Conservation (phyloP, 1,140 invertebrate species). For the Caenorhabditis remanei region DNA sequence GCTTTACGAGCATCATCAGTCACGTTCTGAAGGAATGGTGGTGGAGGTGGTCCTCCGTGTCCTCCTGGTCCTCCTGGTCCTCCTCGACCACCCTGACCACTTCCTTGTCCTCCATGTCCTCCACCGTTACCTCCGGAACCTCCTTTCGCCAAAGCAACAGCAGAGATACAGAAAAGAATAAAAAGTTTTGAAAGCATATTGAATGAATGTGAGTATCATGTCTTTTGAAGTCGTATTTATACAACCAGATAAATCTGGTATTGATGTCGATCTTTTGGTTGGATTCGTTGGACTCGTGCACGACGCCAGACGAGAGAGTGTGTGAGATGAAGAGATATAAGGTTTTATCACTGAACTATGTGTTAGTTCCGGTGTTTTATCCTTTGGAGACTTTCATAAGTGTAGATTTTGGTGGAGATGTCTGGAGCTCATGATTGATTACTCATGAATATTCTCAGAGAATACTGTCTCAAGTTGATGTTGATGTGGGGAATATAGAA, state of each 20-base stretch:
- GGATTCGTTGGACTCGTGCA: slow-evolving; percentile 35
- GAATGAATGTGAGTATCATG: slow-evolving; percentile 6
- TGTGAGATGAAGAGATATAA: not conserved
- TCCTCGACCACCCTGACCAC: not conserved
- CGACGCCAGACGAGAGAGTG: slow-evolving; percentile 18
- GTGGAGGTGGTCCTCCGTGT: not conserved
- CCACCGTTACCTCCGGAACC: not conserved
- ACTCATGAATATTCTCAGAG: not conserved
- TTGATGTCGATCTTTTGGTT: slow-evolving; percentile 40
- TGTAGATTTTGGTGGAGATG: slow-evolving; percentile 16
- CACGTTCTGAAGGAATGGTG: slow-evolving; percentile 46
- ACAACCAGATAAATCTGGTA: slow-evolving; percentile 6
- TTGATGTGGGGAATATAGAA: not conserved
- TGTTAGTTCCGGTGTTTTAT: not conserved
- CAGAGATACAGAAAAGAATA: not conserved
- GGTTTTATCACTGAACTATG: slow-evolving; percentile 54
- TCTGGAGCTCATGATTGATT: not conserved
- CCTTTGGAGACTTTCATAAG: not conserved
- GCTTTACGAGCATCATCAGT: slow-evolving; percentile 40
- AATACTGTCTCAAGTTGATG: not conserved
- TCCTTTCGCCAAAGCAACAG: slow-evolving; percentile 10
- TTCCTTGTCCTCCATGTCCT: slow-evolving; percentile 14
- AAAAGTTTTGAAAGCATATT: slow-evolving; percentile 48
- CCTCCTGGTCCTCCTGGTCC: slow-evolving; percentile 21
- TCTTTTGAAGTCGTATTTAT: slow-evolving; percentile 36